Percentiles rank a stretch among this genome's conserved stretches.
These are phyloP conservation scores for Erpobdella octoculata DNA, from an alignment of 2,888 invertebrate genomes.

Conservation along the genomic window DNA sequence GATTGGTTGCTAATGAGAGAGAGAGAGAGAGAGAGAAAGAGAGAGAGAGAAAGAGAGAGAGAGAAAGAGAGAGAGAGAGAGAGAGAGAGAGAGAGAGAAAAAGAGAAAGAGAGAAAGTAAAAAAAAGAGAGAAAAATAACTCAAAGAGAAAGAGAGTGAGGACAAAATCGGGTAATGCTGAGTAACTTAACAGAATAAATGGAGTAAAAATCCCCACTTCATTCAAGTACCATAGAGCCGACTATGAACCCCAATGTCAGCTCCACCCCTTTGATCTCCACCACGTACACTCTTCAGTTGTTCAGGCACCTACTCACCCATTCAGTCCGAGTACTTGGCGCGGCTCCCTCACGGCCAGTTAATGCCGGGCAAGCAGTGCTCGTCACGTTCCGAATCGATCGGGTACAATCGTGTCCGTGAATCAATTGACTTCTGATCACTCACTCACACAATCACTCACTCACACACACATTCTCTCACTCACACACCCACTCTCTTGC, in stretches of 20 bases:
- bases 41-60: too few species aligned
- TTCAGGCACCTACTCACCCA: neutral
- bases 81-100: neutral
- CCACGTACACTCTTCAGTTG: neutral
- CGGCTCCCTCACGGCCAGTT: neutral
- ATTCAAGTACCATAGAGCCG: too few species aligned
- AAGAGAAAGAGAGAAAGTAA: neutral
- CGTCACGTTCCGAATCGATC: too few species aligned
- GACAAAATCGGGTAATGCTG: neutral
- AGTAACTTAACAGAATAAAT: too few species aligned
- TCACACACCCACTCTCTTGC: neutral
- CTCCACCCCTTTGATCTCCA: neutral
- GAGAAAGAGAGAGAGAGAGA: too few species aligned
- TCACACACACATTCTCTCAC: neutral
- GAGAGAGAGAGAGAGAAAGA: too few species aligned
- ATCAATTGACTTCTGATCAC: neutral
- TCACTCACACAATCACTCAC: neutral
- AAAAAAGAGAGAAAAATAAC: neutral
- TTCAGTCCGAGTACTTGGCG: neutral
- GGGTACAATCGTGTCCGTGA: too few species aligned
- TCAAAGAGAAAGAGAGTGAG: neutral
- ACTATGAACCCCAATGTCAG: too few species aligned
- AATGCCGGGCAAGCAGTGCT: neutral
- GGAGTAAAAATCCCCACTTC: too few species aligned
- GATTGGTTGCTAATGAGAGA: too few species aligned